Evolutionary conservation across 2,888 invertebrate genomes (phyloP), one percentile per base, ranked within the genome.

Genomic region (Callinectes sapidus): DNA sequence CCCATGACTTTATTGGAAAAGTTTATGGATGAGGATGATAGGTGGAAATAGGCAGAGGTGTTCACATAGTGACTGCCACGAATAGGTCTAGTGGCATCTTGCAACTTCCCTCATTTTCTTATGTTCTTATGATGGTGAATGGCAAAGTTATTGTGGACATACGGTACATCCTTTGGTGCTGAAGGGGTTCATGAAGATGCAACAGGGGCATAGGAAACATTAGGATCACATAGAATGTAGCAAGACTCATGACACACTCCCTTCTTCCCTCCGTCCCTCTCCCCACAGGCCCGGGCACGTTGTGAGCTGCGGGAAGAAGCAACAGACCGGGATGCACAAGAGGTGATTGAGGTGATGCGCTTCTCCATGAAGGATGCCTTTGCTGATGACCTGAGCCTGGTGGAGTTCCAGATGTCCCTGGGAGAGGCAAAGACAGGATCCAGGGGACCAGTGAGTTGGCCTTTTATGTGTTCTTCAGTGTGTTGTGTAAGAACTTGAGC

Each of bases 321-420:
- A 0, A 98, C 97, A 0, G 96, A 96, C 92, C 95, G 96, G 91
- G 99, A 99, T 96, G 99, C 98, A 0, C 96, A 96, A 94, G 98
- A 99, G 95, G 97, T 98, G 61, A 97, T 99, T 71, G 98, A 98
- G 95, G 97, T 99, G 91, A 97, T 98, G 96, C 97, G 97, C 95
- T 97, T 97, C 95, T 98, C 97, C 95, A 96, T 98, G 95, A 96
- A 97, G 55, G 98, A 98, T 95, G 97, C 97, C 0, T 97, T 97
- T 95, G 97, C 97, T 87, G 97, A 98, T 95, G 97, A 97, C 95
- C 96, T 96, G 95, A 97, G 97, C 0, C 96, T 96, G 91, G 96
- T 97, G 94, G 96, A 97, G 95, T 96, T 96, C 95, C 91, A 94
- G 48, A 91, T 92, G 87, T 97, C 97, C 6, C 97, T 97, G 95